Base-by-base conservation (phyloP, 2,113 vertebrate species). In the Eudorcas thomsonii region DNA sequence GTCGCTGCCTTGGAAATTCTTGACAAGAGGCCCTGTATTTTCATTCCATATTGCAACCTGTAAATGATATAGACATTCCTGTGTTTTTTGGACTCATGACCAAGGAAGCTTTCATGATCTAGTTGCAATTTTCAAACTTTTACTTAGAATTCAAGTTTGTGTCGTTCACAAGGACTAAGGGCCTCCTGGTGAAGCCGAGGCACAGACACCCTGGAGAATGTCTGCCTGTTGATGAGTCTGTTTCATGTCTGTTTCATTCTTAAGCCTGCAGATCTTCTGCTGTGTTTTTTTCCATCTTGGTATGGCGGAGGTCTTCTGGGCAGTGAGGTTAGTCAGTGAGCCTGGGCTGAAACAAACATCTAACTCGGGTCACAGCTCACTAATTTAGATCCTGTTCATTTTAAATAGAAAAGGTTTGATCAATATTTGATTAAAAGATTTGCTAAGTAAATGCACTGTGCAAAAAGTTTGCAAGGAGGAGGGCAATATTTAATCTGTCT, bases 141-240 rank as follows among this genome's bases (percentile, higher is more conserved):
- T 36, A 17, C 7, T 54, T 60, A n/a, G 52, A 83, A 19, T 28
- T 28, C 52, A 25, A 48, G 19, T 28, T 7, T 3, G 14, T 39
- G 36, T 6, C 39, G 50, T 85, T 52, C 11, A 14, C 82, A 74
- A 25, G 6, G 2, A 43, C 59, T 19, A 25, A 45, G 83, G 55
- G 64, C 48, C 89, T 80, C 10, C 10, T 8, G 7, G 14, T 10
- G 5, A 62, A 19, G 36, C 39, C 2, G 5, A 50, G 84, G 23
- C 15, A 39, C 78, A 17, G 28, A n/a, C 10, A 16, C 57, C 39
- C 23, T 4, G 67, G 36, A 59, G 86, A 39, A 54, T 1, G 1
- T 84, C 36, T 17, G 54, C 64, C 78, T 30, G 9, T 26, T 25
- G 12, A 19, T 0, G 0, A 6, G 36, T 64, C 26, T 4, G 16